A percentile compares a stretch with the other conserved stretches of the same genome.
These are phyloP conservation scores for Nomada flava DNA, from an alignment of 2,888 invertebrate species.

Conservation along the genomic window DNA sequence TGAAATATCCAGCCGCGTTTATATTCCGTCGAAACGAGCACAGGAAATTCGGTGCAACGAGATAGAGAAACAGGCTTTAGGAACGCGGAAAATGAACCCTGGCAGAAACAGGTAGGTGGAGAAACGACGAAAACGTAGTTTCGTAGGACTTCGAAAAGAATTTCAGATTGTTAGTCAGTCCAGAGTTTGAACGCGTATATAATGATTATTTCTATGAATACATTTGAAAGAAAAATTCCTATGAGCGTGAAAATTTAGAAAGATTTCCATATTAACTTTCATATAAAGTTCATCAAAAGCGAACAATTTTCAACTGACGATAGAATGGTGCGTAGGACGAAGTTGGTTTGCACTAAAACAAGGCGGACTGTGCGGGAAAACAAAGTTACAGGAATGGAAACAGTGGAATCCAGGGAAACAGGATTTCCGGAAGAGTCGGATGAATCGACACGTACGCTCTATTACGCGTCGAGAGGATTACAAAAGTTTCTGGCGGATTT, in stretches of 20 bases:
- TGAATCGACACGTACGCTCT: slow-evolving; percentile 28
- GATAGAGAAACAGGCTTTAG: slow-evolving; percentile 5
- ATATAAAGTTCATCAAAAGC: too few species aligned
- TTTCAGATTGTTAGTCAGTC: slow-evolving; percentile 6
- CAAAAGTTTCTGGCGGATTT: slow-evolving; percentile 53
- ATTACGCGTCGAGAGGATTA: slow-evolving; percentile 44
- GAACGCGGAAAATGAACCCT: slow-evolving; percentile 26
- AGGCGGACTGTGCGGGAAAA: not conserved
- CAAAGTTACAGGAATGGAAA: not conserved
- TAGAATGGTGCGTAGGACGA: not conserved
- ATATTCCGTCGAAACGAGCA: slow-evolving; percentile 18
- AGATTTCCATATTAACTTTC: too few species aligned
- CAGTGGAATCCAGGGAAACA: not conserved
- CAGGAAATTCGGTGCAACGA: slow-evolving; percentile 17
- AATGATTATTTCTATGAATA: too few species aligned
- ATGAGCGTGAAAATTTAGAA: too few species aligned
- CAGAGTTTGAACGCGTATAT: not conserved
- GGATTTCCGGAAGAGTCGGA: slow-evolving; percentile 5
- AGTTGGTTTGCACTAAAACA: not conserved
- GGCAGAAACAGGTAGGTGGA: not conserved
- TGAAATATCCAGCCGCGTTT: slow-evolving; percentile 46
- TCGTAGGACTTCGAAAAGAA: slow-evolving; percentile 2
- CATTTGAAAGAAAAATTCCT: too few species aligned
- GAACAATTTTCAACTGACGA: too few species aligned
- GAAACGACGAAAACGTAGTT: slow-evolving; percentile 6